Evolutionary conservation across 2,113 vertebrate species (phyloP).

Genomic region (Mustelus asterias): DNA sequence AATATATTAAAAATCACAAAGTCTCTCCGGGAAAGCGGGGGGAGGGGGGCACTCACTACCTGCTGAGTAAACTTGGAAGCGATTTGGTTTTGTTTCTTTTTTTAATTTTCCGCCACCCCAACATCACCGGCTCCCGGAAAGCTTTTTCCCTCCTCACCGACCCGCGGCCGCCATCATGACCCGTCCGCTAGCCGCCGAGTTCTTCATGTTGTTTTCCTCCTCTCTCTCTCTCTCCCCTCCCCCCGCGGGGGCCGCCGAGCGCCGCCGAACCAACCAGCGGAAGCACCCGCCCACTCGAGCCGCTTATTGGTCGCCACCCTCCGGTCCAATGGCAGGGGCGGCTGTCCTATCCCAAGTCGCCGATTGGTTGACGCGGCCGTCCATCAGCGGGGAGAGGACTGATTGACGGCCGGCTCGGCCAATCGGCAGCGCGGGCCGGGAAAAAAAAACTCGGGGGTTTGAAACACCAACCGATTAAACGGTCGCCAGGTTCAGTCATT

Average conservation of each 20-base stretch:
- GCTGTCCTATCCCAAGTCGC: accelerated
- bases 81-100: background rate
- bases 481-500: background rate
- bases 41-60: background rate
- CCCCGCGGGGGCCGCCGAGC: background rate
- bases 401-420: background rate
- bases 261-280: background rate
- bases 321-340: background rate
- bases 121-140: background rate
- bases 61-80: background rate
- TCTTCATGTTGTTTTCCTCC: background rate
- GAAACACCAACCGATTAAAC: background rate
- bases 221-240: background rate
- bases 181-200: background rate
- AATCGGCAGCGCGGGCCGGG: background rate
- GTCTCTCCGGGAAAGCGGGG: background rate
- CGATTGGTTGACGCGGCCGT: background rate
- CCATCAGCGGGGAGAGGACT: background rate
- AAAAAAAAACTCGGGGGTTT: background rate
- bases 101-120: background rate
- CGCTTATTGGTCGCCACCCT: background rate
- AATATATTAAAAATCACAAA: background rate
- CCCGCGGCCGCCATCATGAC: background rate
- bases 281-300: background rate
- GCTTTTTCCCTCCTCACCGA: background rate